A percentile compares a stretch with the other conserved stretches of the same genome.
phyloP scores from a whole-genome alignment of 2,888 invertebrate genomes.

The Sinotaia quadrata region DNA sequence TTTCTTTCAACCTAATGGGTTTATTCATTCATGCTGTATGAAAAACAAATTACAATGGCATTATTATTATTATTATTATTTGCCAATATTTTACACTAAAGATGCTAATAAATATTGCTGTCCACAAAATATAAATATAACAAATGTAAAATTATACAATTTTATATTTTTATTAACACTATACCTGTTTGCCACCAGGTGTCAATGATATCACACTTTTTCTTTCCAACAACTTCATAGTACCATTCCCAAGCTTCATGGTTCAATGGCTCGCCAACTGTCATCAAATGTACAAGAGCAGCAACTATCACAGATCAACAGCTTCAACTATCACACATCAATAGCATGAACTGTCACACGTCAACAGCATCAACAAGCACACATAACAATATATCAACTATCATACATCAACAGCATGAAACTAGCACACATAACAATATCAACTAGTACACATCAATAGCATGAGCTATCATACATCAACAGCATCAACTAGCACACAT shows the following conservation, averaged over 20 bases:
- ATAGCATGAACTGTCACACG: not conserved
- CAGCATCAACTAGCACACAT: not conserved
- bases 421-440: not conserved
- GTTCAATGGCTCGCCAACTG: constrained; percentile 75
- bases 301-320: not conserved
- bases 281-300: constrained; percentile 15
- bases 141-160: not conserved
- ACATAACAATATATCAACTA: not conserved
- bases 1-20: too few relatives aligned
- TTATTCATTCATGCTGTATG: too few relatives aligned
- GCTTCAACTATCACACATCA: not conserved
- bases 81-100: too few relatives aligned
- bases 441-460: not conserved
- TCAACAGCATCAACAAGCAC: not conserved
- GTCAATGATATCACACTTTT: constrained; percentile 78
- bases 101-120: too few relatives aligned
- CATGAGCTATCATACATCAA: not conserved
- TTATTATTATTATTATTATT: too few relatives aligned
- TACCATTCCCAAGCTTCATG: constrained; percentile 75
- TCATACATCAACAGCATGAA: not conserved
- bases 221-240: constrained; percentile 82
- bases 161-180: too few relatives aligned
- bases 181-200: constrained; percentile 76
- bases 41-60: too few relatives aligned
- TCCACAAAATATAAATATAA: too few relatives aligned